A percentile compares a stretch with the other conserved stretches of the same genome.
Conservation (phyloP, 2,113 vertebrate species). For the Rhineura floridana region DNA sequence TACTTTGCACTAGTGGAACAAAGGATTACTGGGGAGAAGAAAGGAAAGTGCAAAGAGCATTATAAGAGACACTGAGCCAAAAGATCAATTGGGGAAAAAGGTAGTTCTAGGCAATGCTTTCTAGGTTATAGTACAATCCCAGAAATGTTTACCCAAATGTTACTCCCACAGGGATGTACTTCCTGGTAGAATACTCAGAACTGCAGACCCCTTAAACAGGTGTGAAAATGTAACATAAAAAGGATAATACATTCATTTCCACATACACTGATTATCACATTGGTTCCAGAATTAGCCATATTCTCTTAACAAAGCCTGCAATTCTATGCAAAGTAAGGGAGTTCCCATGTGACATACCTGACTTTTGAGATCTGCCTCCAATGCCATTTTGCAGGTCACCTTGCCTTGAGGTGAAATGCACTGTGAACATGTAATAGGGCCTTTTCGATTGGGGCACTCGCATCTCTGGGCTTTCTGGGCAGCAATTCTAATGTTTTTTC, state of each 20-base stretch:
- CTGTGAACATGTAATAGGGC: neutral
- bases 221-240: neutral
- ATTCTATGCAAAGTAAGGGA: neutral
- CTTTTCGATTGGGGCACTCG: neutral
- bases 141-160: neutral
- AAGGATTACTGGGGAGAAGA: conserved; percentile 26
- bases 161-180: neutral
- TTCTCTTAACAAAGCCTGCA: neutral
- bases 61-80: neutral
- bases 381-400: neutral
- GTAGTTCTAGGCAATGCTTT: neutral
- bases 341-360: neutral
- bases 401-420: neutral
- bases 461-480: neutral
- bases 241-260: neutral
- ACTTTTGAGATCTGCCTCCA: neutral
- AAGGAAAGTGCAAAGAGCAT: conserved; percentile 7
- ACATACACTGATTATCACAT: neutral
- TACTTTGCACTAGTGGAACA: conserved; percentile 1
- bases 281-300: neutral
- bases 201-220: neutral
- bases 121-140: neutral
- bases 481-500: neutral
- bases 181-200: neutral
- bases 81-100: neutral